Conservation (phyloP, 1,140 invertebrate genomes). For the Archivesica marissinica region DNA sequence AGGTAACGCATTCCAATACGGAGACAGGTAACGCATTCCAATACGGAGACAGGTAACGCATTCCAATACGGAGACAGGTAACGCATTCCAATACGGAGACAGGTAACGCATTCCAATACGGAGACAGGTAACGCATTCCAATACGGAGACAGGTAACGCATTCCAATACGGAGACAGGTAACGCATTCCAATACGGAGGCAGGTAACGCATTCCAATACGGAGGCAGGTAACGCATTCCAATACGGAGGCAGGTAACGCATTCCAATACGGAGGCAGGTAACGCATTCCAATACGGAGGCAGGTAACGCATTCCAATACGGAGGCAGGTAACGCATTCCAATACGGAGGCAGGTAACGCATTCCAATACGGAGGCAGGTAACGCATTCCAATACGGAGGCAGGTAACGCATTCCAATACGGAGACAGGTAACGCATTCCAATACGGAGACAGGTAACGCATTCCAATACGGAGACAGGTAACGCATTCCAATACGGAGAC, state of each 20-base stretch:
- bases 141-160: neutral
- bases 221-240: neutral
- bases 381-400: neutral
- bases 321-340: neutral
- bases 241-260: neutral
- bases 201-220: neutral
- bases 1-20: neutral
- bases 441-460: neutral
- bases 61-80: neutral
- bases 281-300: neutral
- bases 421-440: neutral
- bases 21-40: neutral
- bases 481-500: neutral
- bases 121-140: neutral
- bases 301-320: neutral
- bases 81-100: neutral
- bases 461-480: neutral
- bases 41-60: neutral
- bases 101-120: neutral
- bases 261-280: neutral
- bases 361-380: neutral
- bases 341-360: neutral
- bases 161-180: neutral
- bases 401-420: neutral
- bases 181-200: neutral